These are phyloP conservation scores for Notocelia uddmanniana DNA, from an alignment of 2,888 invertebrate species.

Conservation along the genomic window DNA sequence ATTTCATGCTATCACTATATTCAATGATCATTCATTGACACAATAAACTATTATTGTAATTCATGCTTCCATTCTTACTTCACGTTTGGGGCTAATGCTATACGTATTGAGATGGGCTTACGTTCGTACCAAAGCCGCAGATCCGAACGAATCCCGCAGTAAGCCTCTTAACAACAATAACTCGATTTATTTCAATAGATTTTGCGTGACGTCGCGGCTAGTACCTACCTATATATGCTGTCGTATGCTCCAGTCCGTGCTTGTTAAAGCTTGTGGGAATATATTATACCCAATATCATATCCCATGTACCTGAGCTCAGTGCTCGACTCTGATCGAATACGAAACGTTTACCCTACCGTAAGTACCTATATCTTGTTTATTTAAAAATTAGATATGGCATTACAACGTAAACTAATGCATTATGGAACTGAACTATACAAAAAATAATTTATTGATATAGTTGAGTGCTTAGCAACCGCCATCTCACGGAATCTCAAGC, in stretches of 20 bases:
- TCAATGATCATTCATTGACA: not conserved
- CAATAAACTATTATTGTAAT: conserved; percentile 5
- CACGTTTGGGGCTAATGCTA: conserved; percentile 7
- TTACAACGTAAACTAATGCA: too few relatives aligned
- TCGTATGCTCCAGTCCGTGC: not conserved
- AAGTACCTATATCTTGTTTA: too few relatives aligned
- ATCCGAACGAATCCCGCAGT: conserved; percentile 16
- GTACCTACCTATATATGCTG: not conserved
- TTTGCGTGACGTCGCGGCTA: conserved; percentile 26
- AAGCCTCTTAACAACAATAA: conserved; percentile 44
- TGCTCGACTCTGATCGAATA: too few relatives aligned
- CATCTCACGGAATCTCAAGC: too few relatives aligned
- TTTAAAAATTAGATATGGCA: too few relatives aligned
- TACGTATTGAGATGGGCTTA: conserved; percentile 30
- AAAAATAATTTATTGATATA: too few relatives aligned
- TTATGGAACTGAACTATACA: too few relatives aligned
- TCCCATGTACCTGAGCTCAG: not conserved
- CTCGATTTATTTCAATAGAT: conserved; percentile 40
- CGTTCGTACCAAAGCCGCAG: conserved; percentile 24
- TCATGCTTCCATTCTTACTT: conserved; percentile 2
- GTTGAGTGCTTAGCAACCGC: too few relatives aligned
- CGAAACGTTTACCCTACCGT: too few relatives aligned
- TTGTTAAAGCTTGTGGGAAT: conserved; percentile 11
- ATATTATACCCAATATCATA: not conserved
- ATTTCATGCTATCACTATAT: too few relatives aligned